Conservation (phyloP, 2,888 invertebrate species). For the Erebia ligea region DNA sequence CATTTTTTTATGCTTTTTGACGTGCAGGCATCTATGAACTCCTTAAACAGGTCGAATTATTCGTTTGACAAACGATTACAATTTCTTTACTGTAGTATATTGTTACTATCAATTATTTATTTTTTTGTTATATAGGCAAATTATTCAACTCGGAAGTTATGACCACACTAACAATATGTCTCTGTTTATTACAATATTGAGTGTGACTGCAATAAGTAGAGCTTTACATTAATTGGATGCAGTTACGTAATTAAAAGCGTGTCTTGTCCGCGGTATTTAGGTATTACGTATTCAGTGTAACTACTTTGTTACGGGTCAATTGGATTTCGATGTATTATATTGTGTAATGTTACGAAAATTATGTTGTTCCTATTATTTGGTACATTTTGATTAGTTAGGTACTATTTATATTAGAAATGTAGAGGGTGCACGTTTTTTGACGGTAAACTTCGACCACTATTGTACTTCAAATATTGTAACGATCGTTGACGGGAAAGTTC, state of each 20-base stretch:
- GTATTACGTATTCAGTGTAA: constrained; percentile 14
- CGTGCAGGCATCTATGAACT: no score
- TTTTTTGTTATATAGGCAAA: not conserved
- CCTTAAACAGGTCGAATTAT: no score
- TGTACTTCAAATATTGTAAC: no score
- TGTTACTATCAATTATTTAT: not conserved
- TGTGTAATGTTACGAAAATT: constrained; percentile 6
- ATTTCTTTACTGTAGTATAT: no score
- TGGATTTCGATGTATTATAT: constrained; percentile 4
- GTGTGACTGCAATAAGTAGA: constrained; percentile 14
- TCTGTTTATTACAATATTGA: not conserved
- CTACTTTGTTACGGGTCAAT: constrained; percentile 21
- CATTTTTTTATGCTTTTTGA: no score
- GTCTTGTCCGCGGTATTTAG: constrained; percentile 12
- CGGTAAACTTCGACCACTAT: no score
- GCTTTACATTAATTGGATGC: constrained; percentile 17
- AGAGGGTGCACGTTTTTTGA: no score
- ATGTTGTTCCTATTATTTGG: not conserved
- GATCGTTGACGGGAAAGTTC: no score
- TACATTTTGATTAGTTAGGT: no score
- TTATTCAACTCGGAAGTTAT: not conserved
- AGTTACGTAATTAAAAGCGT: constrained; percentile 13
- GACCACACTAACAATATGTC: not conserved
- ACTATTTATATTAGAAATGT: no score
- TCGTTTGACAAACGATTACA: no score